These are phyloP conservation scores for Theodoxus fluviatilis DNA, from an alignment of 2,888 invertebrate species.

Conservation along the genomic window DNA sequence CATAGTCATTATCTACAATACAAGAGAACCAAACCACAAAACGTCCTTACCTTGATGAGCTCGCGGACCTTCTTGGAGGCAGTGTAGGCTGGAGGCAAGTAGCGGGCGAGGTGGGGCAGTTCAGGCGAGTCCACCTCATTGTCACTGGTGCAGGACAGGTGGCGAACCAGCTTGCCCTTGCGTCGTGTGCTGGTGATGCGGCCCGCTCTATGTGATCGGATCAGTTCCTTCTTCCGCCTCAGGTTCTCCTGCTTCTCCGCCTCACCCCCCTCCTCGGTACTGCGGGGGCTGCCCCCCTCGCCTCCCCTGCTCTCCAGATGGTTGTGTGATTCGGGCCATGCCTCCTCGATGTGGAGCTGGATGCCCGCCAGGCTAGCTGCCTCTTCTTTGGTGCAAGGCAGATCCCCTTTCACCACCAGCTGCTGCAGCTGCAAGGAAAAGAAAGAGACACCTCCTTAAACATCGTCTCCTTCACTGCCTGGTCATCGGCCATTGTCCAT, in stretches of 20 bases:
- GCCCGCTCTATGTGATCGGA: constrained; percentile 48
- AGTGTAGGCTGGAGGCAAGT: constrained; percentile 71
- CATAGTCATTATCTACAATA: too few species aligned
- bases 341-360: constrained; percentile 71
- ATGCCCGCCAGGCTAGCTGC: constrained; percentile 73
- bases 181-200: constrained; percentile 52
- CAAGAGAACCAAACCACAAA: too few species aligned
- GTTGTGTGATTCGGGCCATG: constrained; percentile 57
- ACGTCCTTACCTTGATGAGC: constrained; percentile 70
- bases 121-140: constrained; percentile 46
- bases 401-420: constrained; percentile 70
- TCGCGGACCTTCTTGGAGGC: constrained; percentile 71
- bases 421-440: constrained; percentile 69
- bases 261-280: constrained; percentile 34
- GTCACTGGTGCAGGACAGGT: constrained; percentile 56
- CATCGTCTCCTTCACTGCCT: background rate
- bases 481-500: background rate
- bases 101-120: constrained; percentile 66
- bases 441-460: background rate
- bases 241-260: constrained; percentile 51
- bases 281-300: constrained; percentile 31
- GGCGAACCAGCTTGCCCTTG: constrained; percentile 51
- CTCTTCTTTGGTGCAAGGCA: constrained; percentile 73
- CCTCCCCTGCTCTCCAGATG: constrained; percentile 24
- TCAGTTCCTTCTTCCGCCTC: constrained; percentile 53